phyloP scores from a whole-genome alignment of 37 sponge, comb jelly and placozoan species.

The Cladorhizidae sp. region DNA sequence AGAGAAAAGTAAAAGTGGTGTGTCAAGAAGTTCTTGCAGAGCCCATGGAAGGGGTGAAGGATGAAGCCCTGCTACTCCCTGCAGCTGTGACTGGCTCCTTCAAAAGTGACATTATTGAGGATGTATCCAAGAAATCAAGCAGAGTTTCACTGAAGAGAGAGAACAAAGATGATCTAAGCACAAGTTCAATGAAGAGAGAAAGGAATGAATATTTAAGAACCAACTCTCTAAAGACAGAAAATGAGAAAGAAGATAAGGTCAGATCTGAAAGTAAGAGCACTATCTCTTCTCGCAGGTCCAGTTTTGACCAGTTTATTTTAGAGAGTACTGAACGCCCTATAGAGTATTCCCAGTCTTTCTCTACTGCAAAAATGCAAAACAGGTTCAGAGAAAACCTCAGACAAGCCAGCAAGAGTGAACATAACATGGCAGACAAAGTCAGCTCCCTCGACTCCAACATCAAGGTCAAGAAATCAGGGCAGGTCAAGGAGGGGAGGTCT shows the following conservation, averaged over 20 bases:
- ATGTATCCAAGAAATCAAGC: too few species aligned
- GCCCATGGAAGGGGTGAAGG: background rate
- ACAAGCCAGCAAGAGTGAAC: conserved; percentile 21
- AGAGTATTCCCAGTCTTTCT: background rate
- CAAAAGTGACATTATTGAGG: background rate
- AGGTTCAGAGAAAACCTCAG: conserved; percentile 16
- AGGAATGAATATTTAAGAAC: conserved; percentile 8
- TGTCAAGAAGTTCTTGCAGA: background rate
- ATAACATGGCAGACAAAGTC: background rate
- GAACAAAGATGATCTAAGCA: background rate
- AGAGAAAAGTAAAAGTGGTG: background rate
- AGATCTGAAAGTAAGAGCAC: background rate
- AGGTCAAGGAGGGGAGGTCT: background rate
- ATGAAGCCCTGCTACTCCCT: background rate
- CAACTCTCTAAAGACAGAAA: too few species aligned
- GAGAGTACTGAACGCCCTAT: background rate
- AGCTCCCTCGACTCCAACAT: background rate
- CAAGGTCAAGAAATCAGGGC: conserved; percentile 23
- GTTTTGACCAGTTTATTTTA: background rate
- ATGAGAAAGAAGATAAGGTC: background rate
- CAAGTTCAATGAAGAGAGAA: background rate
- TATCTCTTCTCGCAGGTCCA: background rate
- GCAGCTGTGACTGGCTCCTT: background rate
- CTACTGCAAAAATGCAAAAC: background rate
- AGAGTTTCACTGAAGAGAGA: background rate